Evolutionary conservation across 1,140 invertebrate species (phyloP).

Genomic region (Philotrypesis tridentata): DNA sequence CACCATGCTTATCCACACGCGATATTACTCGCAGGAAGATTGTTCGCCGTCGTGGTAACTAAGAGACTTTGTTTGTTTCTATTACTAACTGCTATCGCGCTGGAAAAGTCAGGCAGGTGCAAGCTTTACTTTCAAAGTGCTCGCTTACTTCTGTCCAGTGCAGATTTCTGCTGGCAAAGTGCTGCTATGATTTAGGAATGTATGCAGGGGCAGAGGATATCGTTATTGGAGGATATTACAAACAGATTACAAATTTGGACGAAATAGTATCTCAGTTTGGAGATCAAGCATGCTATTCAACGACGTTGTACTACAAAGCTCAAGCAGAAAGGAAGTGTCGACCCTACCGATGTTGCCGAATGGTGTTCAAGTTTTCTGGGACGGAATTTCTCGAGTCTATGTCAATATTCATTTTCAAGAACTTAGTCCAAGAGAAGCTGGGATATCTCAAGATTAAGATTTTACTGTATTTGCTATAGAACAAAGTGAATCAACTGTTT

Average conservation of each 20-base stretch:
- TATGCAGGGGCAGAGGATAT: constrained; percentile 84
- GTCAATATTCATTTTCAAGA: constrained; percentile 83
- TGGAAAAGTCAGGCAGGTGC: no score
- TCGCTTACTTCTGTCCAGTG: no score
- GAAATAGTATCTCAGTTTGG: constrained; percentile 90
- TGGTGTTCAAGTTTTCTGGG: constrained; percentile 88
- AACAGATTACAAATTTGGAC: constrained; percentile 80
- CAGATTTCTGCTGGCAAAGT: no score
- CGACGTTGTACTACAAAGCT: constrained; percentile 77
- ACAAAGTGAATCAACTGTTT: no score
- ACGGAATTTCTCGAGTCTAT: constrained; percentile 85
- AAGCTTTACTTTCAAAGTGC: no score
- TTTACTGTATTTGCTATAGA: no score
- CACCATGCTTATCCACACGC: constrained; percentile 97
- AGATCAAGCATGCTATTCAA: constrained; percentile 91
- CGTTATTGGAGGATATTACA: constrained; percentile 79
- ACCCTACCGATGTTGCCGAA: constrained; percentile 78
- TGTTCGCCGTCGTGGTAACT: constrained; percentile 94
- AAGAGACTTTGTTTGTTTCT: constrained; percentile 93
- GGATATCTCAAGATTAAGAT: no score
- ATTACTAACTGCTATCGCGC: constrained; percentile 98
- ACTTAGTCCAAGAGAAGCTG: constrained; percentile 65
- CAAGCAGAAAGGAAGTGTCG: constrained; percentile 83
- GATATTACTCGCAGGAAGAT: constrained; percentile 95
- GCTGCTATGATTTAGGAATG: constrained; percentile 93